A percentile compares a stretch with the other conserved stretches of the same genome.
Conservation (phyloP, 2,888 invertebrate genomes). For the Platerodrilus igneus region DNA sequence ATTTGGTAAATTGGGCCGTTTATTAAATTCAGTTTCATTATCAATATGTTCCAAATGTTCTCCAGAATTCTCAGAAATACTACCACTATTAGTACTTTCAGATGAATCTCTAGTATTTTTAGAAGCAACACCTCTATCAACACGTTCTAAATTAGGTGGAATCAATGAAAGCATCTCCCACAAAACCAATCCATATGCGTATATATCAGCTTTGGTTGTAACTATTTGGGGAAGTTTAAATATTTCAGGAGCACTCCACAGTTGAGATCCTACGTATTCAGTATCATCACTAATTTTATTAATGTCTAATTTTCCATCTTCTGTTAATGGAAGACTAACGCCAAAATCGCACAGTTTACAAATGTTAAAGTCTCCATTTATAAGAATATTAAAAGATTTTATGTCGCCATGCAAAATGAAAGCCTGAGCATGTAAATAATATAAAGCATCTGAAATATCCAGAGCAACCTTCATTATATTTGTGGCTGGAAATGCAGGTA, state of each 20-base stretch:
- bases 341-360: constrained; percentile 85
- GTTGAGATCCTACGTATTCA: constrained; percentile 67
- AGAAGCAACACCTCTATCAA: constrained; percentile 38
- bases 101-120: constrained; percentile 38
- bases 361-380: constrained; percentile 68
- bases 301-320: constrained; percentile 59
- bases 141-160: constrained; percentile 58
- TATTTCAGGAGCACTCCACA: constrained; percentile 79
- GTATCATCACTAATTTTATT: constrained; percentile 50
- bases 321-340: constrained; percentile 66
- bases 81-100: constrained; percentile 15
- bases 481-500: constrained; percentile 54
- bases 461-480: constrained; percentile 61
- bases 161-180: constrained; percentile 78
- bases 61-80: too few species aligned
- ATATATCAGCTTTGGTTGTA: constrained; percentile 71
- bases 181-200: constrained; percentile 70
- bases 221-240: constrained; percentile 56
- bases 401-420: constrained; percentile 76
- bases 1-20: constrained; percentile 65
- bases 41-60: too few species aligned
- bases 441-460: constrained; percentile 66
- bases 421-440: constrained; percentile 71
- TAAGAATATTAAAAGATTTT: constrained; percentile 76
- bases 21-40: constrained; percentile 50